Percentiles rank a stretch among this genome's conserved stretches.
Conservation (phyloP, 2,797 vertebrate genomes). For the Phataginus tricuspis region DNA sequence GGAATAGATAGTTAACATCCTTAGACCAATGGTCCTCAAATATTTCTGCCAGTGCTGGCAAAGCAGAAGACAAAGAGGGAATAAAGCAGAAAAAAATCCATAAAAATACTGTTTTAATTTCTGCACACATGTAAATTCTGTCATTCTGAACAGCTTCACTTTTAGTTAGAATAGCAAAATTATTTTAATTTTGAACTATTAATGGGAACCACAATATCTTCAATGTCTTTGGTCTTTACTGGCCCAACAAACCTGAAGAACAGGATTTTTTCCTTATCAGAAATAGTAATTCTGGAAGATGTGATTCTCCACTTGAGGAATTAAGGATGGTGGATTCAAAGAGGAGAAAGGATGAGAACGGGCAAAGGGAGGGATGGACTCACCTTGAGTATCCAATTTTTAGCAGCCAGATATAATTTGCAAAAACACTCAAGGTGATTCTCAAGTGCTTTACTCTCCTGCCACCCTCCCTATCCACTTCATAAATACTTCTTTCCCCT, state of each 20-base stretch:
- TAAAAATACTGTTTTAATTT: neutral
- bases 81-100: neutral
- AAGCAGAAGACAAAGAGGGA: neutral
- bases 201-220: neutral
- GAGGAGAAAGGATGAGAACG: neutral
- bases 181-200: slow-evolving; percentile 23
- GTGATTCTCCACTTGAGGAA: neutral
- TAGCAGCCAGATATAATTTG: neutral
- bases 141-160: neutral
- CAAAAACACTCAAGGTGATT: neutral
- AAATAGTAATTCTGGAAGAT: neutral
- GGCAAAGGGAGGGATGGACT: rapidly evolving
- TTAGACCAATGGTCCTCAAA: slow-evolving; percentile 67
- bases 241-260: neutral
- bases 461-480: neutral
- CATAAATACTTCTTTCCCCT: neutral
- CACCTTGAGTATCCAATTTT: neutral
- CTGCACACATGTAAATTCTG: neutral
- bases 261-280: neutral
- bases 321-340: neutral
- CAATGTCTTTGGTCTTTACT: neutral
- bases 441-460: neutral
- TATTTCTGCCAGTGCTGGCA: neutral
- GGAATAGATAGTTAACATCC: slow-evolving; percentile 61
- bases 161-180: neutral